Evolutionary conservation across 2,888 invertebrate genomes (phyloP).

Genomic region (Diplazon laetatorius): DNA sequence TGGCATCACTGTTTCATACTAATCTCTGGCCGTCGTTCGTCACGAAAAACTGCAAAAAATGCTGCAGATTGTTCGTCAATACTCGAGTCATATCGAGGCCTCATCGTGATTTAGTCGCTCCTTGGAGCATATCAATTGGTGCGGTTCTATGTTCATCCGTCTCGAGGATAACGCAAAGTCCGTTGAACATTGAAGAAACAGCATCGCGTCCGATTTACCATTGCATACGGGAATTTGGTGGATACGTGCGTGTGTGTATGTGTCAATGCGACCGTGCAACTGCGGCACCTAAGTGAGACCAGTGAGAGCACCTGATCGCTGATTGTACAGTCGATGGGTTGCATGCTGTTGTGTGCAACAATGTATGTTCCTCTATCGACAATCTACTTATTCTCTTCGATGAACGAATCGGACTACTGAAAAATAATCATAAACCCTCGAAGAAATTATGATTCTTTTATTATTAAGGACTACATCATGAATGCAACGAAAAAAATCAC

Average conservation of each 20-base stretch:
- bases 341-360: slow-evolving; percentile 36
- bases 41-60: no score
- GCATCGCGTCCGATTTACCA: not conserved
- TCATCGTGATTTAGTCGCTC: no score
- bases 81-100: no score
- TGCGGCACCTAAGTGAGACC: slow-evolving; percentile 6
- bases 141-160: no score
- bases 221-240: slow-evolving; percentile 1
- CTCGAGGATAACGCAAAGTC: slow-evolving; percentile 2
- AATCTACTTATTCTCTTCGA: not conserved
- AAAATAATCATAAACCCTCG: slow-evolving; percentile 3
- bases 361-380: slow-evolving; percentile 40
- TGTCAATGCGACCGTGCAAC: not conserved
- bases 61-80: no score
- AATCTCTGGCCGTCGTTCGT: no score
- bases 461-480: slow-evolving; percentile 5
- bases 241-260: not conserved
- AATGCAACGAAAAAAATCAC: slow-evolving; percentile 10
- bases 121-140: no score
- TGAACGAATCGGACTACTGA: not conserved
- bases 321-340: slow-evolving; percentile 64
- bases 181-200: not conserved
- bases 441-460: slow-evolving; percentile 39
- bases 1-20: no score
- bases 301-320: slow-evolving; percentile 34